A percentile compares a stretch with the other conserved stretches of the same genome.
These are phyloP conservation scores for Saiga tatarica DNA, from an alignment of 2,113 vertebrate genomes.

Conservation along the genomic window DNA sequence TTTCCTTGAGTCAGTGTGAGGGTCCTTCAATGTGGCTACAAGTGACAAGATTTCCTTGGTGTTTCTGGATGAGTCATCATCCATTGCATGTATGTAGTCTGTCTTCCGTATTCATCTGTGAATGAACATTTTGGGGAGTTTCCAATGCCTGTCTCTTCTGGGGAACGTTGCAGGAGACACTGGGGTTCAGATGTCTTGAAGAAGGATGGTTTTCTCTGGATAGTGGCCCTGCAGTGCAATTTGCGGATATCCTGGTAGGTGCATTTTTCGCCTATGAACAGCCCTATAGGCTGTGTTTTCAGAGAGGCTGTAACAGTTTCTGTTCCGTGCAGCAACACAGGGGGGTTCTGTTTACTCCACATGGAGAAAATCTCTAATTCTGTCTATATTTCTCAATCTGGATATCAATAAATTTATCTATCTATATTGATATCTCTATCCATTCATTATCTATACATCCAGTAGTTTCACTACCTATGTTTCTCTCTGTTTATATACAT, in stretches of 20 bases:
- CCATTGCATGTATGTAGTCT: neutral
- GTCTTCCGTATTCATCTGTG: neutral
- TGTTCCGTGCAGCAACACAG: no score
- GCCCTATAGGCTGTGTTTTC: no score
- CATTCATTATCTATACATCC: neutral
- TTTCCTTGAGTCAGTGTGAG: neutral
- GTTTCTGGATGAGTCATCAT: neutral
- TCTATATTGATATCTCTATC: neutral
- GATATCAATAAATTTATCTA: neutral
- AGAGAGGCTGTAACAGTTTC: no score
- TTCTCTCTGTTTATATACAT: neutral
- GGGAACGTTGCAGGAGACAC: neutral
- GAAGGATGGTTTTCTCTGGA: no score
- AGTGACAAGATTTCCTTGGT: neutral
- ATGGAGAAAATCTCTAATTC: neutral
- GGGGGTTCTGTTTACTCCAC: no score
- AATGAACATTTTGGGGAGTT: neutral
- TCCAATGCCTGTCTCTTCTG: neutral
- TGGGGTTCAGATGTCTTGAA: neutral
- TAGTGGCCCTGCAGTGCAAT: no score
- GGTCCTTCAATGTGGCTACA: no score
- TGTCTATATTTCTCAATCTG: neutral
- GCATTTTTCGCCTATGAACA: no score
- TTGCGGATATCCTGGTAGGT: no score
- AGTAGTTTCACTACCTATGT: neutral